Percentiles rank a stretch among this genome's conserved stretches.
These are phyloP conservation scores for Semicossyphus pulcher DNA, from an alignment of 2,113 vertebrate genomes.

Conservation along the genomic window DNA sequence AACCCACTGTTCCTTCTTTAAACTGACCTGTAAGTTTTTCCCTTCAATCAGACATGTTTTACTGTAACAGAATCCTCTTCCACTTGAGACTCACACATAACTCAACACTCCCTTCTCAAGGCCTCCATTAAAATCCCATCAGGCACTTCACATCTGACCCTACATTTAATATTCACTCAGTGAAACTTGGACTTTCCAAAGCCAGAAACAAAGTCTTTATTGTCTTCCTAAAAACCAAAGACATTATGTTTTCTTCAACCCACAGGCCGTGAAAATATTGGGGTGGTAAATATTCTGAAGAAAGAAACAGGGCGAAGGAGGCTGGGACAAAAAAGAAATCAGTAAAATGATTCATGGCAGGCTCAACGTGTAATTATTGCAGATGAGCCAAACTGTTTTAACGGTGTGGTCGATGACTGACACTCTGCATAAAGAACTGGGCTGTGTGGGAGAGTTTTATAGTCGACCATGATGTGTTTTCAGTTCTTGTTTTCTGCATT, in stretches of 20 bases:
- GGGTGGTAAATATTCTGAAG: conserved; percentile 23
- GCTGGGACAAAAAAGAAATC: conserved; percentile 19
- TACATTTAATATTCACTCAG: conserved; percentile 51
- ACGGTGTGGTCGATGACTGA: conserved; percentile 32
- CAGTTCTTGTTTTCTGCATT: conserved; percentile 11
- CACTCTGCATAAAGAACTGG: conserved; percentile 10
- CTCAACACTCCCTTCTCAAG: conserved; percentile 45
- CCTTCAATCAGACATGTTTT: conserved; percentile 30
- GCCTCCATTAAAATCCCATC: conserved; percentile 65
- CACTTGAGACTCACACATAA: conserved; percentile 37
- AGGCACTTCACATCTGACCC: conserved; percentile 50
- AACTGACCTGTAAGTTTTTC: conserved; percentile 22
- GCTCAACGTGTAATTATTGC: conserved; percentile 47
- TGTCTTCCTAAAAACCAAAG: conserved; percentile 48
- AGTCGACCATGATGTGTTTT: conserved; percentile 9
- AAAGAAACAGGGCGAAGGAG: conserved; percentile 1
- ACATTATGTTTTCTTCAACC: conserved; percentile 31
- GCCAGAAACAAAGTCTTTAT: conserved; percentile 55
- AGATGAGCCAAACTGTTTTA: conserved; percentile 38
- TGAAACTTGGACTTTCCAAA: conserved; percentile 36
- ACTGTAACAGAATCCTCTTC: conserved; percentile 23
- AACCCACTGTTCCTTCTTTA: conserved; percentile 14
- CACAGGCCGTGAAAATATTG: conserved; percentile 42
- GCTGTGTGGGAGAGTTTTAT: conserved; percentile 11
- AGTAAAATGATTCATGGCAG: conserved; percentile 36